Evolutionary conservation across 2,888 invertebrate species (phyloP).

Genomic region (Caenorhabditis macrosperma): DNA sequence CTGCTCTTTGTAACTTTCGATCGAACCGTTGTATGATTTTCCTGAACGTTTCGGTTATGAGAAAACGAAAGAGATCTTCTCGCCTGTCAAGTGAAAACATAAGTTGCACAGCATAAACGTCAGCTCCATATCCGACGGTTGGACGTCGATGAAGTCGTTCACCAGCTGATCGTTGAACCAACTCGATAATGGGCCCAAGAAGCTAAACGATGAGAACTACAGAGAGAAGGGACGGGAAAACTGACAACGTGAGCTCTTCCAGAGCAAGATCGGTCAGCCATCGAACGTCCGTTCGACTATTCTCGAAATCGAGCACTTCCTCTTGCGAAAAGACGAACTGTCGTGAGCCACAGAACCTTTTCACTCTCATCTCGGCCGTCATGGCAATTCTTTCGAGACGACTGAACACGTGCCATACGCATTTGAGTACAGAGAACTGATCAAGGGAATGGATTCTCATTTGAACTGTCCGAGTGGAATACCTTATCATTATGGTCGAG

Average conservation of each 20-base stretch:
- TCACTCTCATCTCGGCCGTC: background rate
- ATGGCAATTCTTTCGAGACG: background rate
- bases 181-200: background rate
- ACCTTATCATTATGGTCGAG: background rate
- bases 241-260: background rate
- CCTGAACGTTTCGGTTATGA: background rate
- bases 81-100: conserved; percentile 1
- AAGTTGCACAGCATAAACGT: background rate
- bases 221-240: background rate
- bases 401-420: conserved; percentile 2
- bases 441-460: background rate
- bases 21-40: background rate
- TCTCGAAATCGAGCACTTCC: background rate
- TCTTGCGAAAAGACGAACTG: background rate
- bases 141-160: background rate
- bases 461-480: too few relatives aligned
- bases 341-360: background rate
- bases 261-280: background rate
- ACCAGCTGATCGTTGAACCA: background rate
- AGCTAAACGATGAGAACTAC: background rate
- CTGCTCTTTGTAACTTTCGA: background rate
- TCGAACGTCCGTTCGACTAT: background rate
- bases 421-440: background rate
- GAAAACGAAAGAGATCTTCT: background rate
- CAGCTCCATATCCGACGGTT: background rate